Evolutionary conservation across 35 echinoderm and acorn worm species (phyloP).

Genomic region (Acanthaster planci): DNA sequence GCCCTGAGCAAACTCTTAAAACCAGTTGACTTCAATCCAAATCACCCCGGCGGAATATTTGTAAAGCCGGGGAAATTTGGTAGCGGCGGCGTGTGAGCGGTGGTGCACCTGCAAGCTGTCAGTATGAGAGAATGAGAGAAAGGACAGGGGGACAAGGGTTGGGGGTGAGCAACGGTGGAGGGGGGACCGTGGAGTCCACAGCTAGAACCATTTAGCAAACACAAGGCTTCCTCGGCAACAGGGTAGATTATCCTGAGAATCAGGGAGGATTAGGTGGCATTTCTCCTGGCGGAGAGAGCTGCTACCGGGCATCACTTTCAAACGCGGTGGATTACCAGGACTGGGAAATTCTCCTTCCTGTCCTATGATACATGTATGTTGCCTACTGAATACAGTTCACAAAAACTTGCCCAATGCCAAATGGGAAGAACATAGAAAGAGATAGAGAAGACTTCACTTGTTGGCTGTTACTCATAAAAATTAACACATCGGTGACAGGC

Average conservation of each 20-base stretch:
- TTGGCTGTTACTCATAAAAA: no score
- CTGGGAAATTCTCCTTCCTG: not conserved
- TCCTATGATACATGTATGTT: not conserved
- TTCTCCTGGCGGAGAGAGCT: slow-evolving; percentile 14
- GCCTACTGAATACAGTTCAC: no score
- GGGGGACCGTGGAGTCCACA: not conserved
- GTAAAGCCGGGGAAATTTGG: not conserved
- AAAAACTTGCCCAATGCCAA: no score
- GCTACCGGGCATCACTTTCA: slow-evolving; percentile 19
- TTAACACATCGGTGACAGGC: no score
- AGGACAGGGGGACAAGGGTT: no score
- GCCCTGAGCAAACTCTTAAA: not conserved
- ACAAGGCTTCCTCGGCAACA: slow-evolving; percentile 17
- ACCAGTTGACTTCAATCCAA: slow-evolving; percentile 19
- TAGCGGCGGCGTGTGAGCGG: not conserved
- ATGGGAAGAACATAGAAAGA: no score
- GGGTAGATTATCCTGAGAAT: slow-evolving; percentile 8
- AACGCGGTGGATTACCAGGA: not conserved
- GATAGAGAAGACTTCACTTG: no score
- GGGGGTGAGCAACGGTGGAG: no score
- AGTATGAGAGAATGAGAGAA: not conserved
- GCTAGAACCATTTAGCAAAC: slow-evolving; percentile 16
- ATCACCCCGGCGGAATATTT: not conserved
- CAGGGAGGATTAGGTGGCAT: not conserved
- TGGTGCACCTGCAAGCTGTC: not conserved